Evolutionary conservation across 2,888 invertebrate genomes (phyloP), one percentile per base, ranked within the genome.

Genomic region (Alloplasta piceator): DNA sequence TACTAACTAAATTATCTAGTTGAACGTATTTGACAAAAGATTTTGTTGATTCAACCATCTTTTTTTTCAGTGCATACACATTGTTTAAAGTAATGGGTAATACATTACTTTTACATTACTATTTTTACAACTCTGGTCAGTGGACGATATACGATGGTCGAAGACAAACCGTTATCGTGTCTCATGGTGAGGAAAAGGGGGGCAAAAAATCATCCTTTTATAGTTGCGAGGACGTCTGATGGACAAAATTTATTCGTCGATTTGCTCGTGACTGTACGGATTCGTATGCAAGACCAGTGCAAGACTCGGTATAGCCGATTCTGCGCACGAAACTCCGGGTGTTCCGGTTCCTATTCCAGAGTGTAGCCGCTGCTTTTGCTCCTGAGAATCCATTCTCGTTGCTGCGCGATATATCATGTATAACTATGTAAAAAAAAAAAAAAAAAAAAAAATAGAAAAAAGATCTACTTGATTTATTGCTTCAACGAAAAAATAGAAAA

Each of bases 341-440:
- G 89, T 91, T 91, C 90, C 91, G 90, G 90, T 90, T 91, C 89
- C 91, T 90, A 90, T 90, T 87, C 85, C 84, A 86, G 83, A 79
- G 73, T 48, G 63, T 38, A 61, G 12, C 41, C 36, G 55, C n/a
- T 48, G 43, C 55, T 67, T 55, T 48, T 36, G 52, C 48, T 48
- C n/a, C n/a, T 14, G 26, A 10, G 64, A 56, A 39, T 68, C 63
- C 63, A 60, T 56, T 61, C 56, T 61, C 55, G 70, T 61, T 46
- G 9, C 39, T 48, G 14, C 63, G 26, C 7, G n/a, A 41, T 9
- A 26, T 26, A 26, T n/a, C n/a, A n/a, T n/a, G n/a, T n/a, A n/a
- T n/a, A 26, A 26, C 26, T 26, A 26, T 26, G 26, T 26, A 26
- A 26, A 26, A 26, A 26, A 26, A 26, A 26, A 26, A 26, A n/a